phyloP scores from a whole-genome alignment of 2,113 vertebrate genomes.

The Engystomops pustulosus region DNA sequence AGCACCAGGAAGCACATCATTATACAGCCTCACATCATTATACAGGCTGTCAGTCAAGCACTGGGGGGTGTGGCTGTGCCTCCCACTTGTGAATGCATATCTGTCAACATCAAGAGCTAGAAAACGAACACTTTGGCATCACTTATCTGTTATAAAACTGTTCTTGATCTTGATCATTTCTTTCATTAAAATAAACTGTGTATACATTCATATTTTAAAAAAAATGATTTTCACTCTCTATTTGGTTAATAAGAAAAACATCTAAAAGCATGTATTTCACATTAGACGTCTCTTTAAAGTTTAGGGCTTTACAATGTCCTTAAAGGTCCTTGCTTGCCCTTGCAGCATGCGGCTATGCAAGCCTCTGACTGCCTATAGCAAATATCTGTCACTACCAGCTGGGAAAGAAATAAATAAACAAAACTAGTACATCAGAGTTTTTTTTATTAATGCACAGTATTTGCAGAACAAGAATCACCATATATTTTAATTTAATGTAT shows the following conservation, averaged over 20 bases:
- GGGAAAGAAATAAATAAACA: constrained; percentile 12
- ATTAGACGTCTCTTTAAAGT: background rate
- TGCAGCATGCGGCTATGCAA: background rate
- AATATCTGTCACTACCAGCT: constrained; percentile 36
- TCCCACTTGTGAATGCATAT: too few relatives aligned
- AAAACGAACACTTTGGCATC: too few relatives aligned
- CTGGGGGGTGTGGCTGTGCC: too few relatives aligned
- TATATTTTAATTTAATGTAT: background rate
- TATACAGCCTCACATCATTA: too few relatives aligned
- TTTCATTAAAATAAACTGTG: background rate
- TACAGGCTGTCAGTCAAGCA: too few relatives aligned
- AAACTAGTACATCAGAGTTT: background rate
- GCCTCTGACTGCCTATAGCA: constrained; percentile 17
- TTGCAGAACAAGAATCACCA: background rate
- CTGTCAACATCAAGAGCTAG: too few relatives aligned
- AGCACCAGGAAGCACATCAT: too few relatives aligned
- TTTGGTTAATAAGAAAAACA: too few relatives aligned
- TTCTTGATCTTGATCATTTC: too few relatives aligned
- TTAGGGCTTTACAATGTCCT: background rate
- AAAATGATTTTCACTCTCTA: background rate
- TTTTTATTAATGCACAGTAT: background rate
- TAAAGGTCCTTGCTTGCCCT: constrained; percentile 28
- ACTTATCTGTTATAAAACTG: too few relatives aligned
- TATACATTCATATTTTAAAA: background rate
- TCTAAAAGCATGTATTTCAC: background rate